A percentile compares a stretch with the other conserved stretches of the same genome.
These are phyloP conservation scores for Malacosoma neustria DNA, from an alignment of 2,888 invertebrate species.

Conservation along the genomic window DNA sequence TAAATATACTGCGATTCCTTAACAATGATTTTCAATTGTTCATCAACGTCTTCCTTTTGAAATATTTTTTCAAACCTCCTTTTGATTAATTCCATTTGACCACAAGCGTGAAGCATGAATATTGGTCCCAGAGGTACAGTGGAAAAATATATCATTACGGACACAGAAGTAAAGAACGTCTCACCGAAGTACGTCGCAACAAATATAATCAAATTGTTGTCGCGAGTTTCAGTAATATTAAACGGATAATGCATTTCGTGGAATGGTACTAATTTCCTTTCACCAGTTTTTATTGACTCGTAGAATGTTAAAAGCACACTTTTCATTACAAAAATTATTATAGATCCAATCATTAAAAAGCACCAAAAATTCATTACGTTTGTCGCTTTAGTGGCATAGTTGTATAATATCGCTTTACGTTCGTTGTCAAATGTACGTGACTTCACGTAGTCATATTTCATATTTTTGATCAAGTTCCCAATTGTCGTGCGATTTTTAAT, in stretches of 20 bases:
- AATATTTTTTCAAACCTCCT: not conserved
- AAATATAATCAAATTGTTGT: not conserved
- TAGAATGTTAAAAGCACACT: not conserved
- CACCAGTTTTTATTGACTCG: not conserved
- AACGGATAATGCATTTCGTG: not conserved
- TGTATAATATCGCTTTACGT: not conserved
- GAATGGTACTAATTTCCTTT: not conserved
- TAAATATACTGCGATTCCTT: not conserved
- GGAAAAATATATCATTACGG: not conserved
- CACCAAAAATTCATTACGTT: conserved; percentile 1
- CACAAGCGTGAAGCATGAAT: conserved; percentile 1
- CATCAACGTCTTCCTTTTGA: not conserved
- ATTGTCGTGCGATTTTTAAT: not conserved
- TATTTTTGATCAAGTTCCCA: not conserved
- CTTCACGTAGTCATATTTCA: not conserved
- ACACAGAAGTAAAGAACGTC: not conserved
- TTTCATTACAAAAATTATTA: not conserved
- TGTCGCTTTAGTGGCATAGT: not conserved
- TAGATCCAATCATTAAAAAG: not conserved
- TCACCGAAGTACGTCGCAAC: not conserved
- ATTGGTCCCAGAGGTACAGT: conserved; percentile 1
- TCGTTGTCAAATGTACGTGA: not conserved
- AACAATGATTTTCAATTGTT: not conserved
- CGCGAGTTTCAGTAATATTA: not conserved
- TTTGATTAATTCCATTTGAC: not conserved